Evolutionary conservation across 2,888 invertebrate genomes (phyloP).

Genomic region (Hofmannophila pseudospretella): DNA sequence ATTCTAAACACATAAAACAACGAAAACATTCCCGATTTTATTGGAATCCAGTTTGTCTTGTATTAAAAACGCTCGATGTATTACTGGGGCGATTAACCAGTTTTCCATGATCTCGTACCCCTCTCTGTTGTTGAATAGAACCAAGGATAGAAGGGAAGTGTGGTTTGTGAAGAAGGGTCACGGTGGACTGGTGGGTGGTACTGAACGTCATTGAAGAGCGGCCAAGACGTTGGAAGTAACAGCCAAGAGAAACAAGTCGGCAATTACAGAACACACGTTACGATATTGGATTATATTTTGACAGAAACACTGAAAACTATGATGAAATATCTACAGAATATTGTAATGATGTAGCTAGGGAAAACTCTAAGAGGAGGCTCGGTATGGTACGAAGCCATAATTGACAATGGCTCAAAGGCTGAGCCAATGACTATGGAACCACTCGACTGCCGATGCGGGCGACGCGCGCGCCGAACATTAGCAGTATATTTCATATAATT

Average conservation of each 20-base stretch:
- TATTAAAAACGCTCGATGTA: slow-evolving; percentile 10
- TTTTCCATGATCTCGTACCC: not conserved
- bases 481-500: no score
- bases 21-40: slow-evolving; percentile 17
- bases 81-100: not conserved
- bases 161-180: slow-evolving; percentile 4
- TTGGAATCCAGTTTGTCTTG: slow-evolving; percentile 14
- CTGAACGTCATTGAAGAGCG: slow-evolving; percentile 38
- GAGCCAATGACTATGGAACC: no score
- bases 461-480: no score
- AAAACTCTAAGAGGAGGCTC: no score
- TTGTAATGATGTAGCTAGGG: no score
- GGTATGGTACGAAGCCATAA: no score
- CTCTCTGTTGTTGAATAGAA: no score
- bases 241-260: slow-evolving; percentile 40
- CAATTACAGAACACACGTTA: slow-evolving; percentile 12
- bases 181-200: slow-evolving; percentile 2
- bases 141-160: not conserved
- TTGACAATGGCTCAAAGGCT: no score
- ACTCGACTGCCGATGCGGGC: no score
- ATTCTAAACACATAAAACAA: slow-evolving; percentile 13
- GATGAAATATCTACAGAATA: not conserved
- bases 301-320: not conserved
- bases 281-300: no score
- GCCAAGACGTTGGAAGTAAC: slow-evolving; percentile 35